A percentile compares a stretch with the other conserved stretches of the same genome.
These are phyloP conservation scores for Pachypeltis micranthus DNA, from an alignment of 1,140 invertebrate genomes.

Conservation along the genomic window DNA sequence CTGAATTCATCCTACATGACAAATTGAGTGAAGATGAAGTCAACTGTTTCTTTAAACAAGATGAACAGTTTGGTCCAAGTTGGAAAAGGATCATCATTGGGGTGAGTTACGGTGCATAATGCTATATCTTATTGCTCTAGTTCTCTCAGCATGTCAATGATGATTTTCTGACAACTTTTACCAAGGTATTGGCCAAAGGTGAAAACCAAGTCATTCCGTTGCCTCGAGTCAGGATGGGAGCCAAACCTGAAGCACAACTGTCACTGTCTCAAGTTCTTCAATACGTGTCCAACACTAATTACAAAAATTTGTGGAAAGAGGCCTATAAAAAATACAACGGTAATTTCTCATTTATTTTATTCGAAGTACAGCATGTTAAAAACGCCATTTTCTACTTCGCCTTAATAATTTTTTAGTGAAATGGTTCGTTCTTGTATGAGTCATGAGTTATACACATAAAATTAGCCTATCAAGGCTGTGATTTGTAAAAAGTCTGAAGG, in stretches of 20 bases:
- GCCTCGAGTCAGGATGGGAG: constrained; percentile 41
- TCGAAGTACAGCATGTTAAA: no score
- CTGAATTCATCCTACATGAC: constrained; percentile 33
- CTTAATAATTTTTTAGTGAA: no score
- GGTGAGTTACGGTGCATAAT: constrained; percentile 32
- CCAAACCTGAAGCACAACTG: constrained; percentile 45
- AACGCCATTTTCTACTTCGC: no score
- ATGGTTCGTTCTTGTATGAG: no score
- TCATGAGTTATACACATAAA: no score
- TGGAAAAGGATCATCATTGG: constrained; percentile 48
- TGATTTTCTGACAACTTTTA: no score
- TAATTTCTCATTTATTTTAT: constrained; percentile 34
- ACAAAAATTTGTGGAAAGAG: constrained; percentile 71
- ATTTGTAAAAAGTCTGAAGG: no score
- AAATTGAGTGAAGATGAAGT: constrained; percentile 37
- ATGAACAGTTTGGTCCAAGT: constrained; percentile 42
- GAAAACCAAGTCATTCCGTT: constrained; percentile 56
- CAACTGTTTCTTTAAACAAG: constrained; percentile 39
- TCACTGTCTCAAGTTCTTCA: constrained; percentile 63
- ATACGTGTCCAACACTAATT: constrained; percentile 67
- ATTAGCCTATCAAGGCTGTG: no score
- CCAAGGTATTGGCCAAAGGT: constrained; percentile 52
- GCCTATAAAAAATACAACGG: constrained; percentile 63
- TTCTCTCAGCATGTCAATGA: no score
- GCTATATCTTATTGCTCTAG: background rate